Base-by-base conservation (phyloP, 2,797 vertebrate genomes). In the Helarctos malayanus region DNA sequence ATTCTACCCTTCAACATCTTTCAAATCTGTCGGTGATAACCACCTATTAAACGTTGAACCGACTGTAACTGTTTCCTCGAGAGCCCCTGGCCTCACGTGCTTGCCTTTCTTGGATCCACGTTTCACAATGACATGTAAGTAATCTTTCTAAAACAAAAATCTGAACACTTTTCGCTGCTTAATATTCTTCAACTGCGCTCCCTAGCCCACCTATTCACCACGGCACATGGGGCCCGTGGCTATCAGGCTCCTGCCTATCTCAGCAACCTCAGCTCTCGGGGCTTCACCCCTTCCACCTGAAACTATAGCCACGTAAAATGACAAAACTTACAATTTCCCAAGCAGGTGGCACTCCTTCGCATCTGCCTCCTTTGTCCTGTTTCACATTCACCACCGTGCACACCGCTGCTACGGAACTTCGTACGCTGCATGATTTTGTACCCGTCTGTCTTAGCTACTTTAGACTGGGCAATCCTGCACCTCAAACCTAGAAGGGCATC, bases 131-230 rank as follows among this genome's bases (percentile, higher is more conserved):
- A 91, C 9, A 73, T 35, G 7, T 52, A 73, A 78, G 18, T 75
- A 47, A 91, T 78, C n/a, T 71, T 85, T 84, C 57, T 27, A 88
- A 75, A 89, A 96, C 76, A 80, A 96, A 94, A 84, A 80, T 49
- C 47, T 47, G 38, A 79, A 80, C 32, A 38, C 59, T 90, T 35
- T 89, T 79, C n/a, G 27, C 69, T 29, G 16, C 45, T 86, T 94
- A 83, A 57, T 84, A 79, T 90, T 59, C 25, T 27, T 73, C 47
- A 65, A 1, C 38, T 61, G 76, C 4, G 71, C 47, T 81, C 35
- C 18, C 15, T 1, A 81, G 63, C 27, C 65, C 25, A 25, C 73
- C 10, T 5, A 27, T 76, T 59, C 13, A 29, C 38, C 18, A 29
- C 0, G 15, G 69, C 56, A 9, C 35, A n/a, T 3, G 9, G 15